Percentiles rank a stretch among this genome's conserved stretches.
These are phyloP conservation scores for Stenchaetothrips biformis DNA, from an alignment of 2,888 invertebrate species.

Conservation along the genomic window DNA sequence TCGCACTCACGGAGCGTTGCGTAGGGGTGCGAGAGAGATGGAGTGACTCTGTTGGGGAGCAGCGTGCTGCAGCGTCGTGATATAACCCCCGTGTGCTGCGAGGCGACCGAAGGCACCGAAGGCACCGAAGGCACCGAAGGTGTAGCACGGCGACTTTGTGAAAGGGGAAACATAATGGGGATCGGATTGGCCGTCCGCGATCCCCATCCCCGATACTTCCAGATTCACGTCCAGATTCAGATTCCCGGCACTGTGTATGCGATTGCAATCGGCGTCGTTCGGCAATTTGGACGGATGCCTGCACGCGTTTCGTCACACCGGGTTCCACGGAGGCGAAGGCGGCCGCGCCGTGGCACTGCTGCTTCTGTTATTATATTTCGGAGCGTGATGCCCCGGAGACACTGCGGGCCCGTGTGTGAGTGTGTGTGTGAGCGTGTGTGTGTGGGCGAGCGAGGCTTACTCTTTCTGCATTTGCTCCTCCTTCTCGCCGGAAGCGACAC, in stretches of 20 bases:
- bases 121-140: too few relatives aligned
- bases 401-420: not conserved
- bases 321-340: not conserved
- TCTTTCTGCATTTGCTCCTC: not conserved
- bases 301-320: not conserved
- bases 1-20: too few relatives aligned
- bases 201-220: too few relatives aligned
- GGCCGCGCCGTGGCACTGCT: not conserved
- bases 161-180: too few relatives aligned
- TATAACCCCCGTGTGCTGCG: too few relatives aligned
- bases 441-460: not conserved
- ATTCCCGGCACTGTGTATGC: not conserved
- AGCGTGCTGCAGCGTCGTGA: too few relatives aligned
- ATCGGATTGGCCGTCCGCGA: too few relatives aligned
- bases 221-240: too few relatives aligned
- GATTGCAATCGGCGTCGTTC: not conserved
- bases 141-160: too few relatives aligned
- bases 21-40: too few relatives aligned
- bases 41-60: too few relatives aligned
- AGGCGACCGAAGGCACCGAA: too few relatives aligned
- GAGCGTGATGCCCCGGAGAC: not conserved
- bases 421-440: not conserved
- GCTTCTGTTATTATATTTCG: not conserved
- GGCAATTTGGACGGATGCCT: conserved; percentile 1
- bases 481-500: not conserved